phyloP scores from a whole-genome alignment of 1,140 invertebrate species.

The Drosophila sulfurigaster region DNA sequence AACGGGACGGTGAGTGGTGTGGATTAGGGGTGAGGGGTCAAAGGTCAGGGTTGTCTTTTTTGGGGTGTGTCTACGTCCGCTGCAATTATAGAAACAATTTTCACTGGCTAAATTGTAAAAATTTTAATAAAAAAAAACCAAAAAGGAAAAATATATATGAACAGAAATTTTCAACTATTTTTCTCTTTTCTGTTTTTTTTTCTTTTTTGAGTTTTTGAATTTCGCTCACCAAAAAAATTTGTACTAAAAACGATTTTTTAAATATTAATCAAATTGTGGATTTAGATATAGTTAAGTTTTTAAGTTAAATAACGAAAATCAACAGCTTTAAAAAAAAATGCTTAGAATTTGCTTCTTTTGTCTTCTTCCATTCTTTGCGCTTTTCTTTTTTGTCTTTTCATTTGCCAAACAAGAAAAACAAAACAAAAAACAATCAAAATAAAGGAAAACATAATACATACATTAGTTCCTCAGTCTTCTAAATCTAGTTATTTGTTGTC shows the following conservation, averaged over 20 bases:
- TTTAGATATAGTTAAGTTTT: slow-evolving; percentile 36
- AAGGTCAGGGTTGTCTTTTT: slow-evolving; percentile 22
- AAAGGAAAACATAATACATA: slow-evolving; percentile 29
- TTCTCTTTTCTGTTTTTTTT: slow-evolving; percentile 14
- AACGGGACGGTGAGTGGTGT: slow-evolving; percentile 1
- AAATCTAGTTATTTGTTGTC: slow-evolving; percentile 77
- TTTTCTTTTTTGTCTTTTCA: slow-evolving; percentile 30
- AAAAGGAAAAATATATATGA: slow-evolving; percentile 29
- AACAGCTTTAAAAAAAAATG: slow-evolving; percentile 66
- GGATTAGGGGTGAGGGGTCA: slow-evolving; percentile 13
- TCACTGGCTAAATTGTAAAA: slow-evolving; percentile 4
- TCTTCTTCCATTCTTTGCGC: slow-evolving; percentile 17
- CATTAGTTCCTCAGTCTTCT: slow-evolving; percentile 78
- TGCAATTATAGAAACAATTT: slow-evolving; percentile 47
- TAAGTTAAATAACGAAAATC: slow-evolving; percentile 75
- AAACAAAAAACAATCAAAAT: slow-evolving; percentile 9
- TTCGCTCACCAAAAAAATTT: slow-evolving; percentile 71
- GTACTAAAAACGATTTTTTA: slow-evolving; percentile 79
- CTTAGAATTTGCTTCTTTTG: slow-evolving; percentile 27
- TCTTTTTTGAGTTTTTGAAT: slow-evolving; percentile 51
- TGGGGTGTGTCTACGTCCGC: slow-evolving; percentile 13
- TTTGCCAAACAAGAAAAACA: slow-evolving; percentile 42
- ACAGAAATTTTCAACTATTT: slow-evolving; percentile 62
- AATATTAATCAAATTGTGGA: slow-evolving; percentile 73
- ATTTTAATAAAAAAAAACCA: slow-evolving; percentile 28